Evolutionary conservation across 2,888 invertebrate genomes (phyloP).

Genomic region (Orchestes rusci): DNA sequence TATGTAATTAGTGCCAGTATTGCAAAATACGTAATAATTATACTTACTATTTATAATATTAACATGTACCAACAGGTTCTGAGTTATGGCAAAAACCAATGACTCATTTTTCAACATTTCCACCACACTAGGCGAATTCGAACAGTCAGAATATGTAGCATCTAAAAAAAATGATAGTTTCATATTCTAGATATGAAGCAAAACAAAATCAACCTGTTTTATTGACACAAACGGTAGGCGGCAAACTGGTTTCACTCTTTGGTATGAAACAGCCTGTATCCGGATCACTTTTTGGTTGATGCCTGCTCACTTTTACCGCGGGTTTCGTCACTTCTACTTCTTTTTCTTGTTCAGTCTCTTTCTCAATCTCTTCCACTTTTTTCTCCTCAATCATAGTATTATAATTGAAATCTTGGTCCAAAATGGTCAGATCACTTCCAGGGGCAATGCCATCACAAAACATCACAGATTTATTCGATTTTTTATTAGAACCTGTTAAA

Average conservation of each 20-base stretch:
- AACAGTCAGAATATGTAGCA: conserved; percentile 33
- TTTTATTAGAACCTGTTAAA: conserved; percentile 43
- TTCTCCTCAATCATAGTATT: conserved; percentile 18
- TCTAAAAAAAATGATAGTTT: conserved; percentile 14
- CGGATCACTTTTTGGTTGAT: conserved; percentile 45
- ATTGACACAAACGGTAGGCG: conserved; percentile 50
- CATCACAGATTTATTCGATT: conserved; percentile 70
- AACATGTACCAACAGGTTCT: conserved; percentile 65
- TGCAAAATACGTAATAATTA: neutral
- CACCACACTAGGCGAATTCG: conserved; percentile 50
- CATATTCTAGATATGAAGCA: conserved; percentile 1
- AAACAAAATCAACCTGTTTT: conserved; percentile 44
- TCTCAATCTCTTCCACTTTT: conserved; percentile 1
- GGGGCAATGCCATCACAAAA: conserved; percentile 86
- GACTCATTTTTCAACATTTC: conserved; percentile 54
- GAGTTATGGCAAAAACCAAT: conserved; percentile 65
- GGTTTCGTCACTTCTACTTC: conserved; percentile 12
- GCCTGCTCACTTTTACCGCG: conserved; percentile 29
- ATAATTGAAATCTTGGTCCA: conserved; percentile 55
- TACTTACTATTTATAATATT: conserved; percentile 69
- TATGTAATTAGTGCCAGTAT: too few relatives aligned
- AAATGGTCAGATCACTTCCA: conserved; percentile 76
- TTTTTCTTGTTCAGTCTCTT: neutral
- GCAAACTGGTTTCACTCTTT: conserved; percentile 47
- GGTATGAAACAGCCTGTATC: conserved; percentile 52